Percentiles rank a stretch among this genome's conserved stretches.
Conservation (phyloP, 2,888 invertebrate genomes). For the Polyploca ridens region DNA sequence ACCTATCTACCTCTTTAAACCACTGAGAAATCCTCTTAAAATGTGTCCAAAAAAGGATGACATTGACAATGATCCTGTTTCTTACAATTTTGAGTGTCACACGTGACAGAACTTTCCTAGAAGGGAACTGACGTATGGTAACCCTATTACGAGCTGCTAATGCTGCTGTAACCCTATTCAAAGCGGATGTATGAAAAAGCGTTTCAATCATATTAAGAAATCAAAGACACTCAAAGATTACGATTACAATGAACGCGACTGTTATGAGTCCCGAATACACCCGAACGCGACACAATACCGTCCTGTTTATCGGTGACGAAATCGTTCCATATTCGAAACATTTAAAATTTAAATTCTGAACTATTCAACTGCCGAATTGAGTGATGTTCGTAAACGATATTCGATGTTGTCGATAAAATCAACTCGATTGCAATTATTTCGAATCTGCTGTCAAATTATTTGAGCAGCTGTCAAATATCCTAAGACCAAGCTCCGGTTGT, state of each 20-base stretch:
- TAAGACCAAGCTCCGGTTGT: too few relatives aligned
- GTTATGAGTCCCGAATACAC: constrained; percentile 1
- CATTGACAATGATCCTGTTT: too few relatives aligned
- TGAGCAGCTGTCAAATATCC: too few relatives aligned
- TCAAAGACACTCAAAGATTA: neutral
- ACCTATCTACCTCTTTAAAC: too few relatives aligned
- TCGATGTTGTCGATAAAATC: neutral
- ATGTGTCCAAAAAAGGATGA: too few relatives aligned
- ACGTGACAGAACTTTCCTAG: neutral
- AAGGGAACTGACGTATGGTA: neutral
- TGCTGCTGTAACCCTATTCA: too few relatives aligned
- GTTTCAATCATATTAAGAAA: neutral
- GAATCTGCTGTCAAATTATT: neutral
- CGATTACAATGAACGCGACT: constrained; percentile 1
- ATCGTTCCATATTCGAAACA: constrained; percentile 38
- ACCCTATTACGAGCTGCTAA: neutral
- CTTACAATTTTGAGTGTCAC: neutral
- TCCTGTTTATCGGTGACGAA: constrained; percentile 43
- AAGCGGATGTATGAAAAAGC: neutral
- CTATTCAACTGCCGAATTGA: constrained; percentile 13
- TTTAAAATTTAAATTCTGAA: constrained; percentile 36
- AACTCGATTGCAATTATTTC: neutral
- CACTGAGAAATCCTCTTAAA: too few relatives aligned
- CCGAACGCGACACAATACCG: constrained; percentile 17
- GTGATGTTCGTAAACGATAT: neutral